phyloP scores from a whole-genome alignment of 2,888 invertebrate genomes.

The Lysandra coridon region DNA sequence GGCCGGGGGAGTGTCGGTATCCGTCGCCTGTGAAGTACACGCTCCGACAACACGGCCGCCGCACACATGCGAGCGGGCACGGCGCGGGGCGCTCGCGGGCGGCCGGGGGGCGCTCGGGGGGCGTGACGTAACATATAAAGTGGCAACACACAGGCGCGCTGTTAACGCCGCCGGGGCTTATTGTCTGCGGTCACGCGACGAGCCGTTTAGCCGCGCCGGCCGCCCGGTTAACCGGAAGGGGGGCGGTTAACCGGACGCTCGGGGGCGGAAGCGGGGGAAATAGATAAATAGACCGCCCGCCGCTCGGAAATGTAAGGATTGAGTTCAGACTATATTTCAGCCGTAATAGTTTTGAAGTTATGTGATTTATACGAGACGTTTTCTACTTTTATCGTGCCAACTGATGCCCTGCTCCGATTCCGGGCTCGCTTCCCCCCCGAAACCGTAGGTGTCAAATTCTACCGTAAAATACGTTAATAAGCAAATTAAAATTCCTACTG shows the following conservation, averaged over 20 bases:
- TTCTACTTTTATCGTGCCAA: slow-evolving; percentile 70
- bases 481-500: slow-evolving; percentile 1
- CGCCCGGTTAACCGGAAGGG: slow-evolving; percentile 80
- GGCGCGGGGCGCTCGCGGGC: slow-evolving; percentile 39
- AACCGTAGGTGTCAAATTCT: slow-evolving; percentile 34
- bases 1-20: slow-evolving; percentile 43
- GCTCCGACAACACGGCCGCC: slow-evolving; percentile 61
- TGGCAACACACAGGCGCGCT: slow-evolving; percentile 80
- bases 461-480: slow-evolving; percentile 25
- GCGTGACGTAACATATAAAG: slow-evolving; percentile 76
- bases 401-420: slow-evolving; percentile 63
- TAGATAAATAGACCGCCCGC: slow-evolving; percentile 80
- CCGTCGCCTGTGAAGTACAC: slow-evolving; percentile 64
- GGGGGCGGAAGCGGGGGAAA: slow-evolving; percentile 80
- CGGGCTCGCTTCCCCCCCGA: slow-evolving; percentile 54
- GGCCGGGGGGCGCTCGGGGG: slow-evolving; percentile 43
- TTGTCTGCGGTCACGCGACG: slow-evolving; percentile 81
- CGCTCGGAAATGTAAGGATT: slow-evolving; percentile 80
- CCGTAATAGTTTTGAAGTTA: slow-evolving; percentile 79
- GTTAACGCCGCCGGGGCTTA: slow-evolving; percentile 79
- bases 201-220: slow-evolving; percentile 79
- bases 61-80: slow-evolving; percentile 36
- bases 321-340: slow-evolving; percentile 80
- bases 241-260: slow-evolving; percentile 80
- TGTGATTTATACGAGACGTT: slow-evolving; percentile 78